A percentile compares a stretch with the other conserved stretches of the same genome.
Evolutionary conservation across 1,140 invertebrate genomes (phyloP).

Genomic region (Pantala flavescens): DNA sequence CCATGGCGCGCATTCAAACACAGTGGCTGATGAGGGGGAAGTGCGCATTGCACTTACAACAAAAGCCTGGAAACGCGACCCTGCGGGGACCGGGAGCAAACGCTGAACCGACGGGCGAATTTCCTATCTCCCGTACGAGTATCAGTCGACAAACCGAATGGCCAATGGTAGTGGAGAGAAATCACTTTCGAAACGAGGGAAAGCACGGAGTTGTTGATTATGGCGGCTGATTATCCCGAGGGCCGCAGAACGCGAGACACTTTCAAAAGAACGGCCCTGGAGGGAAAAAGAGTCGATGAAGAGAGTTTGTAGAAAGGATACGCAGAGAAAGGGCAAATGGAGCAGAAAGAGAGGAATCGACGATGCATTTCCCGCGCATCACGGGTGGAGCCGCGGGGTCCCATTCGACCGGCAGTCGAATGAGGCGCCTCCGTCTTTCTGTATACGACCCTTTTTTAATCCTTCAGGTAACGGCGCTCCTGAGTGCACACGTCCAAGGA

Average conservation of each 20-base stretch:
- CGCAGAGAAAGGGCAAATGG: background rate
- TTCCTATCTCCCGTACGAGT: background rate
- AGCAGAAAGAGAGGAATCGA: background rate
- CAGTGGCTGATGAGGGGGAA: background rate
- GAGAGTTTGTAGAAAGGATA: background rate
- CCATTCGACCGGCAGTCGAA: background rate
- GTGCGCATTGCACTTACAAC: background rate
- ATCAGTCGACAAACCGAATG: constrained; percentile 7
- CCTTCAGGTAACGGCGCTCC: too few species aligned
- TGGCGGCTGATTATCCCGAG: background rate
- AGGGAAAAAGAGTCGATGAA: background rate
- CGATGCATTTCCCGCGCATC: background rate
- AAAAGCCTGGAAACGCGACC: background rate
- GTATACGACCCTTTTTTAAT: too few species aligned
- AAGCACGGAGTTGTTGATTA: background rate
- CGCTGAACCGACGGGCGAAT: background rate
- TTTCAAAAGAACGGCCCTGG: background rate
- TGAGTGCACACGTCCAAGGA: too few species aligned
- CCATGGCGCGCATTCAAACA: background rate
- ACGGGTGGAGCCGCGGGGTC: background rate
- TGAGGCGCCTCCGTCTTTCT: background rate
- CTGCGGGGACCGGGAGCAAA: background rate
- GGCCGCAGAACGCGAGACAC: background rate
- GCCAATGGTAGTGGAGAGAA: background rate
- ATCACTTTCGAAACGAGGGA: background rate